Conservation (phyloP, 2,113 vertebrate genomes). For the Forbesichthys papilliferus region DNA sequence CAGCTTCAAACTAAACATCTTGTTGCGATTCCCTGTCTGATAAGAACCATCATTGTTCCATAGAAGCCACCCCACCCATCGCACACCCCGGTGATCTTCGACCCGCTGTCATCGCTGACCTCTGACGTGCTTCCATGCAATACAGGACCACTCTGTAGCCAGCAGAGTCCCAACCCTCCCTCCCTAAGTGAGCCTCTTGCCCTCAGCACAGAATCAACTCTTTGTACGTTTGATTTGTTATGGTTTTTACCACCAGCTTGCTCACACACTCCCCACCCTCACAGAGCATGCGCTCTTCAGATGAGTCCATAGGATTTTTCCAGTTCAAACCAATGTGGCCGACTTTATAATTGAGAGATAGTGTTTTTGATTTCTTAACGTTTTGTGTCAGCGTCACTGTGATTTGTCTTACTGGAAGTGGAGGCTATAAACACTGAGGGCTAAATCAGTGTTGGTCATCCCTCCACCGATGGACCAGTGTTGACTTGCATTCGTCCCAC, state of each 20-base stretch:
- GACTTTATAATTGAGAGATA: slow-evolving; percentile 5
- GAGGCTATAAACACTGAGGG: slow-evolving; percentile 60
- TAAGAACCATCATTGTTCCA: slow-evolving; percentile 59
- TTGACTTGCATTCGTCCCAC: too few species aligned
- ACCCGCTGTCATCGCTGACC: slow-evolving; percentile 4
- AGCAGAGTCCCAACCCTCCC: slow-evolving; percentile 5
- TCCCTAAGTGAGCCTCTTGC: slow-evolving; percentile 47
- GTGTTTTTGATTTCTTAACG: slow-evolving; percentile 20
- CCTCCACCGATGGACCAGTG: slow-evolving; percentile 22
- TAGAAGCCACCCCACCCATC: slow-evolving; percentile 27
- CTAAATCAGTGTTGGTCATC: slow-evolving; percentile 53
- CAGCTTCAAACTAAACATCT: too few species aligned
- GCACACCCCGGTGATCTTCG: slow-evolving; percentile 37
- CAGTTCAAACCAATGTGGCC: slow-evolving; percentile 25
- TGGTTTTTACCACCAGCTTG: slow-evolving; percentile 45
- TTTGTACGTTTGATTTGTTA: slow-evolving; percentile 73
- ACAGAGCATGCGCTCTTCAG: neutral
- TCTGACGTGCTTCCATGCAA: slow-evolving; percentile 15
- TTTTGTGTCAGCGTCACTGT: slow-evolving; percentile 19
- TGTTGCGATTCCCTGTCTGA: slow-evolving; percentile 24
- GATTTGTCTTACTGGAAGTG: slow-evolving; percentile 37
- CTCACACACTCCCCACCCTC: slow-evolving; percentile 41
- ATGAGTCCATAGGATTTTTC: slow-evolving; percentile 15
- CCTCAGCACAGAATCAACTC: slow-evolving; percentile 66
- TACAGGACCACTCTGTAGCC: slow-evolving; percentile 53